Evolutionary conservation across 1,140 invertebrate genomes (phyloP).

Genomic region (Ceratosolen solmsi): DNA sequence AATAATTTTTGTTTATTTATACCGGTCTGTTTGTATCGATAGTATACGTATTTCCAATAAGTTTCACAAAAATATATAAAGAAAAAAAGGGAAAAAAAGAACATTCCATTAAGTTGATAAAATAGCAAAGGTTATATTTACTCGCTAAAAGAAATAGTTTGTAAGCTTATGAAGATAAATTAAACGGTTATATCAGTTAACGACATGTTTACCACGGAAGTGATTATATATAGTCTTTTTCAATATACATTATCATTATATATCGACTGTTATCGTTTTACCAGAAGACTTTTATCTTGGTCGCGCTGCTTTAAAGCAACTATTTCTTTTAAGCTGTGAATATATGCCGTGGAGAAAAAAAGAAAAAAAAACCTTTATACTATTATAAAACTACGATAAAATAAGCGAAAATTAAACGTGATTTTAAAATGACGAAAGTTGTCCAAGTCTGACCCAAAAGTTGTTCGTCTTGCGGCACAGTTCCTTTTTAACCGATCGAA

Average conservation of each 20-base stretch:
- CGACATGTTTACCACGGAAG: no score
- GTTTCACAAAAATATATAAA: background rate
- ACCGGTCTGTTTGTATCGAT: background rate
- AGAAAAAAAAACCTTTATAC: background rate
- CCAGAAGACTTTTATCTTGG: no score
- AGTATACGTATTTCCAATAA: background rate
- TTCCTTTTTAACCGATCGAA: conserved; percentile 36
- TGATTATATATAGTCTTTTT: no score
- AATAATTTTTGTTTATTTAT: conserved; percentile 28
- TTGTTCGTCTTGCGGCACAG: conserved; percentile 38
- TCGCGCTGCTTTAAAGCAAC: no score
- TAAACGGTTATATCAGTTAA: no score
- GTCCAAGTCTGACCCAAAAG: conserved; percentile 25
- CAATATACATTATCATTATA: no score
- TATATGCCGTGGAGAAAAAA: no score
- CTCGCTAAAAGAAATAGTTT: background rate
- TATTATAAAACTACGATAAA: conserved; percentile 2
- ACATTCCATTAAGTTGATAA: background rate
- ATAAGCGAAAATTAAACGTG: conserved; percentile 23
- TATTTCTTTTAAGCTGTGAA: background rate
- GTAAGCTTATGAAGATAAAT: no score
- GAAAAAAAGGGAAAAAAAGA: no score
- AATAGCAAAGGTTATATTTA: background rate
- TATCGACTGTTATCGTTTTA: no score
- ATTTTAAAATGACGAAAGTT: conserved; percentile 40